A percentile compares a stretch with the other conserved stretches of the same genome.
phyloP scores from a whole-genome alignment of 1,140 invertebrate genomes.

The Penaeus chinensis region DNA sequence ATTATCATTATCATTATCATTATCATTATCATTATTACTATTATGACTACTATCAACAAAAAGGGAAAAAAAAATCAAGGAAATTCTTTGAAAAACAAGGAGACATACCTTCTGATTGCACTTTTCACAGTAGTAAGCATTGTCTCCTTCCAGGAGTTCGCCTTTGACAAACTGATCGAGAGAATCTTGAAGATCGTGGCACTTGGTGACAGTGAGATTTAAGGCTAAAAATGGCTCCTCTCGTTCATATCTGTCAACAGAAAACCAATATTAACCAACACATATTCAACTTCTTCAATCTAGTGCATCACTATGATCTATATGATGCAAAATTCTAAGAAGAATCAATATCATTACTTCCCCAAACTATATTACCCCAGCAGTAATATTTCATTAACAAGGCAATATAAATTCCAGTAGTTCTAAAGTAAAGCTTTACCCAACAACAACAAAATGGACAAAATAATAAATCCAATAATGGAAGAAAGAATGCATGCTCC shows the following conservation, averaged over 20 bases:
- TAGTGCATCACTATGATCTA: neutral
- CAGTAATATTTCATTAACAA: no score
- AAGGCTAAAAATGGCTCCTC: conserved; percentile 75
- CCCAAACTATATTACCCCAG: no score
- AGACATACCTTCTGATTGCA: conserved; percentile 73
- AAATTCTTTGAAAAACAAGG: neutral
- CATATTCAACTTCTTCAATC: neutral
- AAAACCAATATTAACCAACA: neutral
- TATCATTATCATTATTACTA: no score
- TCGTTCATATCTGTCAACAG: conserved; percentile 70
- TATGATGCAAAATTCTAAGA: neutral
- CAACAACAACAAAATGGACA: no score
- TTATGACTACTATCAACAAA: no score
- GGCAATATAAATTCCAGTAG: no score
- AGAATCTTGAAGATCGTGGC: conserved; percentile 73
- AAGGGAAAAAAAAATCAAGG: no score
- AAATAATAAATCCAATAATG: no score
- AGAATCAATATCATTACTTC: no score
- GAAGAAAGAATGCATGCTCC: no score
- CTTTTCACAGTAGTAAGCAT: conserved; percentile 76
- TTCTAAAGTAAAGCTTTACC: no score
- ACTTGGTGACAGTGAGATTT: conserved; percentile 73
- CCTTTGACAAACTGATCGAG: conserved; percentile 76
- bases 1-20: no score
- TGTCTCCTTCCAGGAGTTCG: conserved; percentile 75